Base-by-base conservation (phyloP, 1,140 invertebrate species). In the Euschistus heros region DNA sequence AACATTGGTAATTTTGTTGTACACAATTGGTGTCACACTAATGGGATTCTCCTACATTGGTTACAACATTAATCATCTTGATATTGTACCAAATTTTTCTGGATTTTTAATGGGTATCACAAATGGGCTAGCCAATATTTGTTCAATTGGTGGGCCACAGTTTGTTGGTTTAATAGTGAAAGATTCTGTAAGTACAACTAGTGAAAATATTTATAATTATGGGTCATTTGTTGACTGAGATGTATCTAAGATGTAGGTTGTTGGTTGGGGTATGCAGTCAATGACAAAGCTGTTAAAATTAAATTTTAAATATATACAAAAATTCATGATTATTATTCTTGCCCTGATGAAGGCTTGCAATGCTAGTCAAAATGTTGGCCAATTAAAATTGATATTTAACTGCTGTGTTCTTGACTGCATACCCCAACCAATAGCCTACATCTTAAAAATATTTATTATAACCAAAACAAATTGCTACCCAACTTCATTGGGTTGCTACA, bases 61-160 rank as follows among this genome's bases (percentile, higher is more conserved):
- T 4, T 87, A 76, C 66, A 75, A 78, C 66, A 73, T 71, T 17
- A 69, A 73, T 62, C 84, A 86, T 30, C 82, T 89, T 67, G 88
- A 90, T 73, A 78, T 90, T 68, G 81, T 86, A 1, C 87, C 88
- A 0, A 88, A 88, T 71, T 88, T 85, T 72, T 83, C 85, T 0
- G 88, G 88, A 13, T 82, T 84, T 1, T 74, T 91, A 20, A 84
- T 87, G 79, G 82, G 82, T 0, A 79, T 87, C 24, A 84, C 83
- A 0, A 88, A 87, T 70, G 79, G 80, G 22, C 68, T 82, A 18
- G 84, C 85, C 0, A 88, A 85, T 47, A 70, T 84, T 14, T 81
- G 83, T 37, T 83, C 83, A 22, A 85, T 88, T 47, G 68, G 86
- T 7, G 85, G 84, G 15, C 87, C 87, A 3, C 69, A 81, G 5